phyloP scores from a whole-genome alignment of 2,113 vertebrate genomes.

The Eurypyga helias region DNA sequence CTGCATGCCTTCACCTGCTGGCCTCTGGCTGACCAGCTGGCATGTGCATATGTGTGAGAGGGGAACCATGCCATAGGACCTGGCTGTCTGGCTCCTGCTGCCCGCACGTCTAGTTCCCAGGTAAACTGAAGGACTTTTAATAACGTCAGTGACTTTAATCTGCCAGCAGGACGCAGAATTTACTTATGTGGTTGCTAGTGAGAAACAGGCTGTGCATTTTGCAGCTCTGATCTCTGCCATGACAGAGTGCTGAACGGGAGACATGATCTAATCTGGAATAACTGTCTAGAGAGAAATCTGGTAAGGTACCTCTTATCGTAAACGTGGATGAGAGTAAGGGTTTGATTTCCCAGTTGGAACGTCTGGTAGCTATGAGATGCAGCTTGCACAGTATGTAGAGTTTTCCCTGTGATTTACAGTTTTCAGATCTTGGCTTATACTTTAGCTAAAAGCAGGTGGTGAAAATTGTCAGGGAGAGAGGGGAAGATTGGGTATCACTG shows the following conservation, averaged over 20 bases:
- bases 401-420: slow-evolving; percentile 13
- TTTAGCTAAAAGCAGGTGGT: slow-evolving; percentile 13
- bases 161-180: background rate
- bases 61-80: background rate
- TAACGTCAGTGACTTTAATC: background rate
- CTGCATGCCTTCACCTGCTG: background rate
- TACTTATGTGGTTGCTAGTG: background rate
- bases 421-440: slow-evolving; percentile 10
- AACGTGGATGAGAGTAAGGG: background rate
- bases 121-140: background rate
- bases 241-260: background rate
- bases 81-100: background rate
- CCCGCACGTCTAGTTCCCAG: background rate
- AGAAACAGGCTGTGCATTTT: background rate
- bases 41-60: fast-evolving
- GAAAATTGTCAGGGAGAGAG: background rate
- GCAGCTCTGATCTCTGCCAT: background rate
- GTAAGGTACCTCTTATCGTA: background rate
- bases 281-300: background rate
- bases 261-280: background rate
- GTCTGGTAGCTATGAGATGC: background rate
- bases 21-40: background rate
- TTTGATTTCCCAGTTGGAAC: background rate
- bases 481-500: background rate
- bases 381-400: background rate